Conservation (phyloP, 2,888 invertebrate genomes). For the Athripsodes cinereus region DNA sequence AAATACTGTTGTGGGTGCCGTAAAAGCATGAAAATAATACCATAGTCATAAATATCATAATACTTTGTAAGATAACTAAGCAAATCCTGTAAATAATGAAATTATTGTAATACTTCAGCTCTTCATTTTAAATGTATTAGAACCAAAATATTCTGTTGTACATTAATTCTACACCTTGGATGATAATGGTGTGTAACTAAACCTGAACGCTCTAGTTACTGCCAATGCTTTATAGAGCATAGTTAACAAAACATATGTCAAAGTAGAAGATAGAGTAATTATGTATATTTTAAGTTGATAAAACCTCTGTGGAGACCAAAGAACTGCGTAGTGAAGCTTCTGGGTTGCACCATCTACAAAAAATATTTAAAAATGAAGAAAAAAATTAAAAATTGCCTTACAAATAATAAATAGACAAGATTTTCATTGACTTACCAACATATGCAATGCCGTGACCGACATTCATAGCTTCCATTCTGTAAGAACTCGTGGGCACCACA, state of each 20-base stretch:
- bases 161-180: constrained; percentile 16
- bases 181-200: constrained; percentile 1
- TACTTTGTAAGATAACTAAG: no score
- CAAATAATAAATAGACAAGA: background rate
- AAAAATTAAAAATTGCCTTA: background rate
- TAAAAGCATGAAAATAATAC: no score
- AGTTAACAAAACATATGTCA: constrained; percentile 28
- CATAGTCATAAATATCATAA: no score
- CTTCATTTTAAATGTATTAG: no score
- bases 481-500: constrained; percentile 90
- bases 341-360: constrained; percentile 53
- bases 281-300: constrained; percentile 53
- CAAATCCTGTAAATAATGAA: no score
- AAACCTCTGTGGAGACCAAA: constrained; percentile 73
- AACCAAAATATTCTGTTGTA: no score
- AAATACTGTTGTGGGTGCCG: no score
- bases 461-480: constrained; percentile 85
- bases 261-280: constrained; percentile 34
- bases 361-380: background rate
- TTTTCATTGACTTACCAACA: constrained; percentile 52
- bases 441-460: constrained; percentile 85
- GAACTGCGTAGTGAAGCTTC: constrained; percentile 54
- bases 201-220: constrained; percentile 2
- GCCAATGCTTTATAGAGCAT: constrained; percentile 17
- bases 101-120: no score